Conservation (phyloP, 2,888 invertebrate genomes). For the Alsophila aescularia region DNA sequence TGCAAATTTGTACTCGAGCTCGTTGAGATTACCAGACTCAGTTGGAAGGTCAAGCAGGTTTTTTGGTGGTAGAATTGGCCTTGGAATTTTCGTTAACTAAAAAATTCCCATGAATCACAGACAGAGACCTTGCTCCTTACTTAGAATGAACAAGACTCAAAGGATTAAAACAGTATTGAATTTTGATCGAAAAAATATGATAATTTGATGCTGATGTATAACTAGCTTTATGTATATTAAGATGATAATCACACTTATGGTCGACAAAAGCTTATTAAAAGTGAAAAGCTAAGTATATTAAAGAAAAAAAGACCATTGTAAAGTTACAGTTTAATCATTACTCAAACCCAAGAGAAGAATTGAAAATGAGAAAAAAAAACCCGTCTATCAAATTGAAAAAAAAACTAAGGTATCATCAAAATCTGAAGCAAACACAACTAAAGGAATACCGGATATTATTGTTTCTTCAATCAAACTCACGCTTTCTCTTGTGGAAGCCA, state of each 20-base stretch:
- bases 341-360: background rate
- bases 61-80: conserved; percentile 1
- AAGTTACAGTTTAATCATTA: too few relatives aligned
- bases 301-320: too few relatives aligned
- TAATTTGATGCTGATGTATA: too few relatives aligned
- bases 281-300: too few relatives aligned
- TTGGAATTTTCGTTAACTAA: conserved; percentile 35
- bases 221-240: too few relatives aligned
- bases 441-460: conserved; percentile 30
- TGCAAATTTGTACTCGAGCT: conserved; percentile 61
- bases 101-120: too few relatives aligned
- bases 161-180: too few relatives aligned
- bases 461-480: conserved; percentile 28
- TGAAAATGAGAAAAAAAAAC: background rate
- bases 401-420: conserved; percentile 30
- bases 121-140: too few relatives aligned
- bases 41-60: conserved; percentile 58
- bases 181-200: too few relatives aligned
- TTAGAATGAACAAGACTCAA: too few relatives aligned
- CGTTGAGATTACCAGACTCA: conserved; percentile 65
- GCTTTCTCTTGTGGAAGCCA: conserved; percentile 36
- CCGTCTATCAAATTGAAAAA: conserved; percentile 31
- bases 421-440: conserved; percentile 14
- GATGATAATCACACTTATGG: too few relatives aligned
- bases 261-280: too few relatives aligned